A percentile compares a stretch with the other conserved stretches of the same genome.
Conservation (phyloP, 1,140 invertebrate genomes). For the Drosophila serrata region DNA sequence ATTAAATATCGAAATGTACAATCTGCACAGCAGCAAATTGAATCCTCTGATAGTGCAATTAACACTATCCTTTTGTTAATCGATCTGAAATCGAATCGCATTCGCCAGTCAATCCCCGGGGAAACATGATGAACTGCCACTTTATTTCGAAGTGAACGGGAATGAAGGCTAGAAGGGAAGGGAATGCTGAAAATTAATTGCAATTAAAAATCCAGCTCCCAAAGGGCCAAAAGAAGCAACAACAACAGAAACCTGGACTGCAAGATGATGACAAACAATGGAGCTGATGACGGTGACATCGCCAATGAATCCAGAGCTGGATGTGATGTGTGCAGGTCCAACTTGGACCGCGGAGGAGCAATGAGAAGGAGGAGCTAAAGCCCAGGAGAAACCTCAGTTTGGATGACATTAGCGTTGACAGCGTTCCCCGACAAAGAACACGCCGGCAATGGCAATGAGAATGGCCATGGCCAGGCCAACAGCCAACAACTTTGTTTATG, state of each 20-base stretch:
- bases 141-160: constrained; percentile 9
- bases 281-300: constrained; percentile 29
- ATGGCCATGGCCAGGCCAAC: constrained; percentile 30
- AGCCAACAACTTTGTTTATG: constrained; percentile 68
- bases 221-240: constrained; percentile 1
- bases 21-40: neutral
- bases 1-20: neutral
- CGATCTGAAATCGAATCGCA: constrained; percentile 34
- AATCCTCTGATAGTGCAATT: constrained; percentile 11
- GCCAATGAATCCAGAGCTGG: constrained; percentile 27
- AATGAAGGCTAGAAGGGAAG: constrained; percentile 10
- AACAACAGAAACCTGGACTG: neutral
- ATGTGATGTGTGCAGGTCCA: constrained; percentile 12
- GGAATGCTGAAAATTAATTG: constrained; percentile 62
- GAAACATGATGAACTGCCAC: constrained; percentile 32
- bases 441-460: constrained; percentile 20
- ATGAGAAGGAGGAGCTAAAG: neutral
- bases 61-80: constrained; percentile 29
- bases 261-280: constrained; percentile 19
- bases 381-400: constrained; percentile 52
- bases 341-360: neutral
- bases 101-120: neutral
- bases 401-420: constrained; percentile 73
- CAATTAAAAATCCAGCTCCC: constrained; percentile 60
- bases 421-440: constrained; percentile 45